Conservation (phyloP, 2,888 invertebrate genomes). For the Molanna angustata region DNA sequence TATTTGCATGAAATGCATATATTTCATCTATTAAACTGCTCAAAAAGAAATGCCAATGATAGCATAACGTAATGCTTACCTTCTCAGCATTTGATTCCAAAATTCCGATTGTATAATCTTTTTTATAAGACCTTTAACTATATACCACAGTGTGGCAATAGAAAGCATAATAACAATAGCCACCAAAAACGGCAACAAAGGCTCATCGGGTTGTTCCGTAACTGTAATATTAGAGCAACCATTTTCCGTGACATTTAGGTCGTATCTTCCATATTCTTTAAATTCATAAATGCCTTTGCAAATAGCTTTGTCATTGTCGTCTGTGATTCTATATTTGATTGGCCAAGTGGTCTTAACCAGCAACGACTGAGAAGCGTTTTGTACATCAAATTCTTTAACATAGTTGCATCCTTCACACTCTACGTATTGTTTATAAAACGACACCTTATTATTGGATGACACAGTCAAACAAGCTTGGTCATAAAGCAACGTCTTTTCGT, state of each 20-base stretch:
- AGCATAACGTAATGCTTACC: conserved; percentile 41
- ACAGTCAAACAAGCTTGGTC: conserved; percentile 53
- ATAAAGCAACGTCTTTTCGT: conserved; percentile 40
- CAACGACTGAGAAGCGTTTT: conserved; percentile 37
- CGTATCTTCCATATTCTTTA: conserved; percentile 49
- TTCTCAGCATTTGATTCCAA: conserved; percentile 48
- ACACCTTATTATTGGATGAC: conserved; percentile 40
- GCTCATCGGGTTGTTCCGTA: conserved; percentile 52
- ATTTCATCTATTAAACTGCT: too few relatives aligned
- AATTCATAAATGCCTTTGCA: conserved; percentile 47
- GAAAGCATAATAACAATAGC: conserved; percentile 47
- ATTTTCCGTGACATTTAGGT: conserved; percentile 40
- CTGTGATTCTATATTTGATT: conserved; percentile 41
- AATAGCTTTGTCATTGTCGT: conserved; percentile 38
- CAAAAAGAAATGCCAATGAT: too few relatives aligned
- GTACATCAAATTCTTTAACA: conserved; percentile 7
- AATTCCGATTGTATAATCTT: conserved; percentile 45
- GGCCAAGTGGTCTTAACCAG: conserved; percentile 43
- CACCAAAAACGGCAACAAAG: conserved; percentile 47
- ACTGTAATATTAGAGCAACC: conserved; percentile 45
- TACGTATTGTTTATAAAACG: conserved; percentile 48
- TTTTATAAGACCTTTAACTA: conserved; percentile 49
- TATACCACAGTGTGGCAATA: conserved; percentile 53
- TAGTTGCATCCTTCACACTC: conserved; percentile 42
- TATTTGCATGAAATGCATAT: too few relatives aligned